Conservation (phyloP, 2,888 invertebrate genomes). For the Nemotelus pantherinus region DNA sequence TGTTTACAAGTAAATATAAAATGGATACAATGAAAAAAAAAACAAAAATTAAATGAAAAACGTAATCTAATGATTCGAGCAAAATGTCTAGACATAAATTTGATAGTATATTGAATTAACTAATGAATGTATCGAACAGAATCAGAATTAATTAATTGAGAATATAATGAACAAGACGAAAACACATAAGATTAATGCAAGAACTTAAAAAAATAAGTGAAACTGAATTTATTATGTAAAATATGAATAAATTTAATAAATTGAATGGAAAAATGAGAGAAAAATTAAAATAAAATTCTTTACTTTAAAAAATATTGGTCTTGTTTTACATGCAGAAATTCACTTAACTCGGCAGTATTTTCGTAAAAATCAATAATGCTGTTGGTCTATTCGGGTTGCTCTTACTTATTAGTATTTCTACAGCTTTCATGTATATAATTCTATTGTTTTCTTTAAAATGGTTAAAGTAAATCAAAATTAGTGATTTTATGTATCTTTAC, state of each 20-base stretch:
- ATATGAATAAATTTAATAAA: conserved; percentile 27
- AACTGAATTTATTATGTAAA: conserved; percentile 32
- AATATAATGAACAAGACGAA: conserved; percentile 22
- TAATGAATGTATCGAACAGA: conserved; percentile 30
- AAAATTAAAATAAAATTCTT: conserved; percentile 30
- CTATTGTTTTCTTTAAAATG: too few species aligned
- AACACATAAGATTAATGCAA: conserved; percentile 1
- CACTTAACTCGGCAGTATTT: too few species aligned
- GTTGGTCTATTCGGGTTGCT: not conserved
- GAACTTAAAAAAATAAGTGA: conserved; percentile 2
- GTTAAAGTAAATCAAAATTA: too few species aligned
- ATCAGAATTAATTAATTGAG: conserved; percentile 14
- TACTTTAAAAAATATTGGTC: conserved; percentile 7
- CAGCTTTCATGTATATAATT: too few species aligned
- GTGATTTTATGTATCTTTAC: too few species aligned
- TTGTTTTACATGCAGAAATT: not conserved
- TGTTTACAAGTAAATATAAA: conserved; percentile 7
- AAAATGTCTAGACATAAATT: conserved; percentile 26
- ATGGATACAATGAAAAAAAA: not conserved
- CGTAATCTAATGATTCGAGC: conserved; percentile 5
- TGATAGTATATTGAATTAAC: conserved; percentile 18
- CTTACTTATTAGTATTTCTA: too few species aligned
- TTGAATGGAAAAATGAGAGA: conserved; percentile 19
- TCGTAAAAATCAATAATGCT: not conserved
- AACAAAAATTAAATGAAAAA: conserved; percentile 9